Evolutionary conservation across 2,113 vertebrate genomes (phyloP).

Genomic region (Marmota monax): DNA sequence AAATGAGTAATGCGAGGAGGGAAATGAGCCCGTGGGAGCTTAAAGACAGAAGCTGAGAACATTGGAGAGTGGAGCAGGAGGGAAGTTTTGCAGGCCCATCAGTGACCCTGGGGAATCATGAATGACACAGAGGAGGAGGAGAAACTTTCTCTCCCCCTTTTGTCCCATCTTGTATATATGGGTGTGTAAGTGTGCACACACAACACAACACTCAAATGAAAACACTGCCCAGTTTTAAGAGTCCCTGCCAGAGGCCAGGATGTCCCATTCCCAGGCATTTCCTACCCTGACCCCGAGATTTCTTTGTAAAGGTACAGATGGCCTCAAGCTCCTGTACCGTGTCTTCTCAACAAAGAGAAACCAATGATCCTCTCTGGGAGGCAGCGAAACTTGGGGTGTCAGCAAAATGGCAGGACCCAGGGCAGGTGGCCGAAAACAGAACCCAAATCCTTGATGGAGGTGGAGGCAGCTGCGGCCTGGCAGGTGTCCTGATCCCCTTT

Average conservation of each 20-base stretch:
- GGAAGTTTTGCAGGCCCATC: constrained; percentile 75
- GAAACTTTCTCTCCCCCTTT: constrained; percentile 74
- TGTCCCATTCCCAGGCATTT: constrained; percentile 52
- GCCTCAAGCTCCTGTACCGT: constrained; percentile 57
- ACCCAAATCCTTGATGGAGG: rapidly evolving
- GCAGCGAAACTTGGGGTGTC: neutral
- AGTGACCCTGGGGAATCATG: constrained; percentile 74
- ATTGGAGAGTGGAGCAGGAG: neutral
- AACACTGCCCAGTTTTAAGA: too few species aligned
- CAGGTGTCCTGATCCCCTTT: rapidly evolving
- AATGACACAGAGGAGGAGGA: constrained; percentile 73
- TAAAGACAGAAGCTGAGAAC: neutral
- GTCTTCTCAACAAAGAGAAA: constrained; percentile 85
- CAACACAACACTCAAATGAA: too few species aligned
- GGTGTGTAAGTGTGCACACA: too few species aligned
- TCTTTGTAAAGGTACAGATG: constrained; percentile 83
- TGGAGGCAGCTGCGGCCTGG: rapidly evolving
- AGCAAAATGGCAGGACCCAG: neutral
- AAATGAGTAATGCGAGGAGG: rapidly evolving
- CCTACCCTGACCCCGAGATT: constrained; percentile 71
- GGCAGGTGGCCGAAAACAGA: neutral
- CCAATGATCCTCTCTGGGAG: constrained; percentile 73
- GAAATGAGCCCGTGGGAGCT: neutral
- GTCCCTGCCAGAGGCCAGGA: constrained; percentile 57
- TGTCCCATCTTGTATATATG: constrained; percentile 55